phyloP scores from a whole-genome alignment of 2,888 invertebrate genomes.

The Quadriops clusia region DNA sequence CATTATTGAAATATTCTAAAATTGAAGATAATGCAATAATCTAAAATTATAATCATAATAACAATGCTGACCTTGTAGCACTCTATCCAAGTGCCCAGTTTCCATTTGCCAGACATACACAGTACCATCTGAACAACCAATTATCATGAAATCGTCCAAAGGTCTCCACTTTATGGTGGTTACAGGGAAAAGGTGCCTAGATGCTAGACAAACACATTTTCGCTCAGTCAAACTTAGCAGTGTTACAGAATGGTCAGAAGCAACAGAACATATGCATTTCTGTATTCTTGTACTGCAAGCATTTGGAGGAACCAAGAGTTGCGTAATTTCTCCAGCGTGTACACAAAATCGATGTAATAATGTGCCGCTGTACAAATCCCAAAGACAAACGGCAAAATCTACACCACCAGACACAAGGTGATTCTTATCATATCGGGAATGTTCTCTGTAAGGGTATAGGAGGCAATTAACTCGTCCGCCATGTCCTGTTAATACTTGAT shows the following conservation, averaged over 20 bases:
- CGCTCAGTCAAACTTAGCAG: slow-evolving; percentile 83
- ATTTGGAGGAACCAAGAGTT: slow-evolving; percentile 87
- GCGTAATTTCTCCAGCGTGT: slow-evolving; percentile 94
- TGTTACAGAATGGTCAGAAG: slow-evolving; percentile 95
- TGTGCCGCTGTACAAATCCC: slow-evolving; percentile 86
- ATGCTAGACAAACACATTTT: slow-evolving; percentile 87
- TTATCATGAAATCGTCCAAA: slow-evolving; percentile 94
- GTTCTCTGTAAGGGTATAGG: slow-evolving; percentile 87
- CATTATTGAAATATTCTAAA: slow-evolving; percentile 5
- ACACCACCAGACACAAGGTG: slow-evolving; percentile 93
- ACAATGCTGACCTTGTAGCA: slow-evolving; percentile 60
- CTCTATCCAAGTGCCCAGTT: slow-evolving; percentile 92
- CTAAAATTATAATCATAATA: slow-evolving; percentile 3
- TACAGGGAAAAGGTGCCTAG: slow-evolving; percentile 89
- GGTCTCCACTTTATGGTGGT: slow-evolving; percentile 94
- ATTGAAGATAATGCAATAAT: neutral
- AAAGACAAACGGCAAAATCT: slow-evolving; percentile 93
- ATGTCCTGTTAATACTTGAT: slow-evolving; percentile 80
- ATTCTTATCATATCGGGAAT: slow-evolving; percentile 75
- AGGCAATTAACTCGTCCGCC: slow-evolving; percentile 89
- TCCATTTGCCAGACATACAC: slow-evolving; percentile 99
- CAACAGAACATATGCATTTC: slow-evolving; percentile 92
- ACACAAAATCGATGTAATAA: slow-evolving; percentile 91
- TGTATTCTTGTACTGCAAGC: slow-evolving; percentile 80
- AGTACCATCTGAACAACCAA: slow-evolving; percentile 93